These are phyloP conservation scores for Mesocentrotus franciscanus DNA, from an alignment of 53 echinoderm and acorn worm species.

Conservation along the genomic window DNA sequence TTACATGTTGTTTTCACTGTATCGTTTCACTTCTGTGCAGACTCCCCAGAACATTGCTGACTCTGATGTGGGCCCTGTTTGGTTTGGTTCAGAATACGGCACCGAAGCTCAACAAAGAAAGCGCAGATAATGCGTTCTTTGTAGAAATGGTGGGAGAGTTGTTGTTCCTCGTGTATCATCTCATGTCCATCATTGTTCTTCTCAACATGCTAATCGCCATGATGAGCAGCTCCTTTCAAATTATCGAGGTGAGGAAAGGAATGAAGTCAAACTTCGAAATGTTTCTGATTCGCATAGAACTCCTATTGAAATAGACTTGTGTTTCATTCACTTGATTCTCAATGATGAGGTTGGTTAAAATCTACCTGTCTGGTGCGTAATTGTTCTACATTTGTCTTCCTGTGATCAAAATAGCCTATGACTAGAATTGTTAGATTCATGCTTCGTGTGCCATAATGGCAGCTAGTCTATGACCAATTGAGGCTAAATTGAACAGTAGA, in stretches of 20 bases:
- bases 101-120: constrained; percentile 50
- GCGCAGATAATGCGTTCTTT: not conserved
- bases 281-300: no score
- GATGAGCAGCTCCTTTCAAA: constrained; percentile 99
- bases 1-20: no score
- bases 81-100: constrained; percentile 74
- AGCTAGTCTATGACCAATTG: no score
- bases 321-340: no score
- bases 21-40: constrained; percentile 58
- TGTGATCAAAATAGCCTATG: no score
- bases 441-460: no score
- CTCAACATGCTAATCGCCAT: constrained; percentile 99
- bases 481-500: no score
- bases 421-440: no score
- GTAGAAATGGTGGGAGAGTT: constrained; percentile 82
- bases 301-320: no score
- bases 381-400: no score
- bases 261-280: not conserved
- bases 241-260: constrained; percentile 80
- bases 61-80: constrained; percentile 91
- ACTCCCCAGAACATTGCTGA: constrained; percentile 71
- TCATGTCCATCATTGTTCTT: constrained; percentile 90
- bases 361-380: no score
- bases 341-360: no score
- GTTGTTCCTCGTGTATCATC: constrained; percentile 87